These are phyloP conservation scores for Cydia splendana DNA, from an alignment of 1,140 invertebrate species.

Conservation along the genomic window DNA sequence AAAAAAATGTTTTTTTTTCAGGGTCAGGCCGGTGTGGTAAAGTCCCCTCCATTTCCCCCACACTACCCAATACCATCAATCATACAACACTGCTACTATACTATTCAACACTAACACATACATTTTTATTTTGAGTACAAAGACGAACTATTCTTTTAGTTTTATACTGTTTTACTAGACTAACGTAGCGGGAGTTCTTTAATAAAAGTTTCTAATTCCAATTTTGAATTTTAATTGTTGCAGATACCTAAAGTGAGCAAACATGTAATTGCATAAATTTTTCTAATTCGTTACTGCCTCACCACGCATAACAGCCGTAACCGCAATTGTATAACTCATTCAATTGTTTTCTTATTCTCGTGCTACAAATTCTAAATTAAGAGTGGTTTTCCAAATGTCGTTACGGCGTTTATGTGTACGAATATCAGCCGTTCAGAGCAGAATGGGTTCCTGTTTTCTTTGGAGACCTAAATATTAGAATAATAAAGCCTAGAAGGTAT, in stretches of 20 bases:
- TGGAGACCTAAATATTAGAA: too few relatives aligned
- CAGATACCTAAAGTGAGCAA: background rate
- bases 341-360: too few relatives aligned
- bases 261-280: background rate
- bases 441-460: too few relatives aligned
- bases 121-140: background rate
- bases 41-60: background rate
- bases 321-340: too few relatives aligned
- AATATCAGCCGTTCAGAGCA: too few relatives aligned
- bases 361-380: too few relatives aligned
- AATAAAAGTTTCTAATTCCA: background rate
- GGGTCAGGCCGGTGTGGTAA: background rate
- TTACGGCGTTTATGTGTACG: too few relatives aligned
- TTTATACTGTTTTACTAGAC: conserved; percentile 2
- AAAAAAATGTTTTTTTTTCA: background rate
- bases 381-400: too few relatives aligned
- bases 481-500: too few relatives aligned
- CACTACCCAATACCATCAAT: background rate
- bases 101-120: background rate
- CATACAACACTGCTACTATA: background rate
- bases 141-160: background rate
- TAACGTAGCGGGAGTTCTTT: background rate
- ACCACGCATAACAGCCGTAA: background rate
- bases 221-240: conserved; percentile 5
- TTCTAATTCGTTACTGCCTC: background rate